A percentile compares a stretch with the other conserved stretches of the same genome.
Evolutionary conservation across 92 coral and sea anemone genomes (phyloP).

Genomic region (Blastomussa wellsi): DNA sequence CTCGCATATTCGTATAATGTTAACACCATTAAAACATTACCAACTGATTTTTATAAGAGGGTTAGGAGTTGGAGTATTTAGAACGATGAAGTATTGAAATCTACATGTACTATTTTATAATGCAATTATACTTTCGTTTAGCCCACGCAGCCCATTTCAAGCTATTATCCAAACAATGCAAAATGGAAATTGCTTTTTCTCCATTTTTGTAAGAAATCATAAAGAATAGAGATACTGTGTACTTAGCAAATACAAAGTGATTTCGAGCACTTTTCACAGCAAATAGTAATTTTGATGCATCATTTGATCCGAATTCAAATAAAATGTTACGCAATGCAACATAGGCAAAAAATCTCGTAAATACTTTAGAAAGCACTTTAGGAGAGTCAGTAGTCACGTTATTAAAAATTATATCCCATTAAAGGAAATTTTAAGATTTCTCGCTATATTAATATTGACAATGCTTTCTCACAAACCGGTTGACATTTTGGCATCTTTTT

Average conservation of each 20-base stretch:
- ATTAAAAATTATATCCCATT: too few relatives aligned
- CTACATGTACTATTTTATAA: too few relatives aligned
- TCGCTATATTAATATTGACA: too few relatives aligned
- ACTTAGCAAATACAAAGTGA: background rate
- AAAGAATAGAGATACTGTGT: background rate
- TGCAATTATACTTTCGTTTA: background rate
- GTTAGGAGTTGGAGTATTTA: too few relatives aligned
- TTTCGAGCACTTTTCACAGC: background rate
- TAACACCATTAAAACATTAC: background rate
- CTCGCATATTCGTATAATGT: too few relatives aligned
- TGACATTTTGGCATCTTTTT: too few relatives aligned
- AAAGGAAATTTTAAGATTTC: background rate
- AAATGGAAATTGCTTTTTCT: background rate
- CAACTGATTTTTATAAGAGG: background rate
- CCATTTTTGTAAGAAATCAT: background rate
- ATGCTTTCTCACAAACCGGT: background rate
- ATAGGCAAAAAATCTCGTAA: too few relatives aligned
- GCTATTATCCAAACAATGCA: background rate
- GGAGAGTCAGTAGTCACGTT: background rate
- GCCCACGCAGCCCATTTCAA: background rate
- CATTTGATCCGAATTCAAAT: too few relatives aligned
- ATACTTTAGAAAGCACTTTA: too few relatives aligned
- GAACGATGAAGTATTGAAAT: too few relatives aligned
- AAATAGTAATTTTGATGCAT: background rate
- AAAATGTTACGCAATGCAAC: too few relatives aligned